Percentiles rank a stretch among this genome's conserved stretches.
Evolutionary conservation across 2,797 vertebrate genomes (phyloP).

Genomic region (Chaetodon trifasciatus): DNA sequence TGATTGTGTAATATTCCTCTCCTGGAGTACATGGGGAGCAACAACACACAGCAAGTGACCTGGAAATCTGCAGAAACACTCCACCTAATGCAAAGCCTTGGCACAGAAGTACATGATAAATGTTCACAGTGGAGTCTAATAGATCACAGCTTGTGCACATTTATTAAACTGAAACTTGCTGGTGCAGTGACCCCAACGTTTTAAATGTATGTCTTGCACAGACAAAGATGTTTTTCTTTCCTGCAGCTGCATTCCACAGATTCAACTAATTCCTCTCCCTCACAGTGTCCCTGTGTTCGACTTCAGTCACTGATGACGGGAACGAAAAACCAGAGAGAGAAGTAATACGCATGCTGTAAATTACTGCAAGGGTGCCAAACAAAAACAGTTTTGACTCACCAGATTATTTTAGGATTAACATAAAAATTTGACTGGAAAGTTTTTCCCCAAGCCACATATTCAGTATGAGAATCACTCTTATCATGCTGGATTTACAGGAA

Average conservation of each 20-base stretch:
- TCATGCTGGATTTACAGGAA: slow-evolving; percentile 9
- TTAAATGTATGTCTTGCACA: slow-evolving; percentile 24
- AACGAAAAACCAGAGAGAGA: slow-evolving; percentile 6
- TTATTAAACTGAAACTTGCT: slow-evolving; percentile 11
- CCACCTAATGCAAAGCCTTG: neutral
- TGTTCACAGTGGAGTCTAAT: slow-evolving; percentile 4
- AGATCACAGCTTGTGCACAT: slow-evolving; percentile 26
- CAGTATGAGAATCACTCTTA: neutral
- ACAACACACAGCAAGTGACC: slow-evolving; percentile 37
- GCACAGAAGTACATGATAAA: slow-evolving; percentile 6
- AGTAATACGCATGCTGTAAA: neutral
- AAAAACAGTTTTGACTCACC: slow-evolving; percentile 15
- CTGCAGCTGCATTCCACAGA: slow-evolving; percentile 25
- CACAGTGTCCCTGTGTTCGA: slow-evolving; percentile 18
- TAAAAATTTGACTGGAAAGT: neutral
- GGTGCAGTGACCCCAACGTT: slow-evolving; percentile 4
- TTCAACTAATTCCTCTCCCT: slow-evolving; percentile 48
- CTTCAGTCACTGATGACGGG: slow-evolving; percentile 19
- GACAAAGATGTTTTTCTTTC: slow-evolving; percentile 21
- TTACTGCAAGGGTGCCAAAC: neutral
- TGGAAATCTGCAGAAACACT: slow-evolving; percentile 44
- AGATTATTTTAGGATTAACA: slow-evolving; percentile 14
- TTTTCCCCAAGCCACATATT: slow-evolving; percentile 21
- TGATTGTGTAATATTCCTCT: slow-evolving; percentile 5
- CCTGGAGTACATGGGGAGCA: neutral